Conservation (phyloP, 2,888 invertebrate genomes). For the Hypselothyrea guttata region DNA sequence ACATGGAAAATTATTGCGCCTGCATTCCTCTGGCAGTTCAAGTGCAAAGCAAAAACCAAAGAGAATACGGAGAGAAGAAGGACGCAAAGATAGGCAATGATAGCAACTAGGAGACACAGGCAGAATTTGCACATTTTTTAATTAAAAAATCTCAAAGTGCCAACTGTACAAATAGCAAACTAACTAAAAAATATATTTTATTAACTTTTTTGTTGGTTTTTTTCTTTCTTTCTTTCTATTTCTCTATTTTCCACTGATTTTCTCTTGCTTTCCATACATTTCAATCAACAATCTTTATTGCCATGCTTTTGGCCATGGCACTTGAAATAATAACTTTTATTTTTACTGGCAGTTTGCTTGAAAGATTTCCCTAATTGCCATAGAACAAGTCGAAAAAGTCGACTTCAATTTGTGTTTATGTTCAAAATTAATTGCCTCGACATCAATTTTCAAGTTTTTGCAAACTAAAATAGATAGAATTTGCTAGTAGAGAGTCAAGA, state of each 20-base stretch:
- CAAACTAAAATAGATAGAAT: too few species aligned
- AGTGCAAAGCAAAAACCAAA: constrained; percentile 41
- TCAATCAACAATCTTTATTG: constrained; percentile 59
- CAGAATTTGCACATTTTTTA: constrained; percentile 39
- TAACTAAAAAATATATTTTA: constrained; percentile 13
- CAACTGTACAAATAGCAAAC: constrained; percentile 51
- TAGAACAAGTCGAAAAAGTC: too few species aligned
- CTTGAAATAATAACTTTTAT: constrained; percentile 34
- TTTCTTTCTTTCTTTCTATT: not conserved
- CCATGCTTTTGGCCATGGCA: constrained; percentile 16
- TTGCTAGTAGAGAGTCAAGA: too few species aligned
- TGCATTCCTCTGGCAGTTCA: constrained; percentile 59
- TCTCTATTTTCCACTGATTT: not conserved
- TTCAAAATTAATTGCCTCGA: too few species aligned
- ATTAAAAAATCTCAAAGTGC: constrained; percentile 47
- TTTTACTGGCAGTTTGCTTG: constrained; percentile 1
- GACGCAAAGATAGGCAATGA: not conserved
- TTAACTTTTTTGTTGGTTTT: constrained; percentile 3
- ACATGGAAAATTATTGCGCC: constrained; percentile 49
- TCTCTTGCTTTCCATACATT: constrained; percentile 39
- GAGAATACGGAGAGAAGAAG: not conserved
- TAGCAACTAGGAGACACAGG: constrained; percentile 1
- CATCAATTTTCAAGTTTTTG: too few species aligned
- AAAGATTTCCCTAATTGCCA: not conserved
- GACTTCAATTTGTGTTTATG: too few species aligned